phyloP scores from a whole-genome alignment of 2,113 vertebrate genomes.

The Delphinus delphis region DNA sequence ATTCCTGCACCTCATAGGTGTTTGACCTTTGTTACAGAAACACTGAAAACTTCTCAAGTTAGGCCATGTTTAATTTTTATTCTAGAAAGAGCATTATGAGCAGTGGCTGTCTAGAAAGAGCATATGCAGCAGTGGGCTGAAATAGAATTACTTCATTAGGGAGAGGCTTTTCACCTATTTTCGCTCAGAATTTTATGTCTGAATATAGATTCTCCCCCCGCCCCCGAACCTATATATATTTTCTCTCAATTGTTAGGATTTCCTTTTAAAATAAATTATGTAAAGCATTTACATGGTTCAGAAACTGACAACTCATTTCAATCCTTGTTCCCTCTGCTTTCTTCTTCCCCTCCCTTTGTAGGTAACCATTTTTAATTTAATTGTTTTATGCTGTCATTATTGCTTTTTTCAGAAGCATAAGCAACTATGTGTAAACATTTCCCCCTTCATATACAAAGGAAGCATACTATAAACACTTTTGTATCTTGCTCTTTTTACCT shows the following conservation, averaged over 20 bases:
- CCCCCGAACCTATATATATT: fast-evolving
- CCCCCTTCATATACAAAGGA: not conserved
- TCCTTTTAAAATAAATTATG: not conserved
- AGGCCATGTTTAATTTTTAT: not conserved
- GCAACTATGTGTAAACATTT: not conserved
- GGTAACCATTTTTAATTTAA: not conserved
- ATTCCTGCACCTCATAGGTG: not conserved
- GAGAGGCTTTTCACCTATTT: not conserved
- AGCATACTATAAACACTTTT: not conserved
- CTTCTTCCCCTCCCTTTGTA: not conserved
- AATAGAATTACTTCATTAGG: not conserved
- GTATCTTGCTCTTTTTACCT: not conserved
- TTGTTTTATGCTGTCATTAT: not conserved
- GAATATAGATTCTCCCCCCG: not conserved
- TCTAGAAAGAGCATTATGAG: not conserved
- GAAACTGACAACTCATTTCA: not conserved
- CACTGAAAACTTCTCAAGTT: not conserved
- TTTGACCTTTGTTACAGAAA: slow-evolving; percentile 16
- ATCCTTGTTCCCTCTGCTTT: not conserved
- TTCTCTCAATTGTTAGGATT: not conserved
- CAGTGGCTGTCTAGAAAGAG: not conserved
- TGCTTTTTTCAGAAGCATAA: slow-evolving; percentile 20
- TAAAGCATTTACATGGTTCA: not conserved
- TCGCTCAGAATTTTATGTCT: not conserved
- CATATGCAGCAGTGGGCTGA: not conserved